These are phyloP conservation scores for Magallana angulata DNA, from an alignment of 1,140 invertebrate genomes.

Conservation along the genomic window DNA sequence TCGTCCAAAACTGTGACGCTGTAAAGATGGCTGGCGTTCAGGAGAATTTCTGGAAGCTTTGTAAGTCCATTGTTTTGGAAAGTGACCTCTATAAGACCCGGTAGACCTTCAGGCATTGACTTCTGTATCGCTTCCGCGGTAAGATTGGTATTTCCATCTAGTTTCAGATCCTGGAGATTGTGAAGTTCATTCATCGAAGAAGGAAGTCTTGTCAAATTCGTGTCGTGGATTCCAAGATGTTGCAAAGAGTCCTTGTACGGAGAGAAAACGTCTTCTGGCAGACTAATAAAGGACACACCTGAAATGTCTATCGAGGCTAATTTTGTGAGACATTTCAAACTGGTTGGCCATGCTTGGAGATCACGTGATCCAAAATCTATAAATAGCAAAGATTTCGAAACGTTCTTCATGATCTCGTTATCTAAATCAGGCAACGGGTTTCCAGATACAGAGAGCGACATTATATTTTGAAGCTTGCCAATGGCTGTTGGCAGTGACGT, in stretches of 20 bases:
- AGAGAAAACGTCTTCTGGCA: slow-evolving; percentile 37
- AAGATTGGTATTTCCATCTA: slow-evolving; percentile 31
- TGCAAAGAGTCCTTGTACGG: slow-evolving; percentile 22
- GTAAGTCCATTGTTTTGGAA: slow-evolving; percentile 29
- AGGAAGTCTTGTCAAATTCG: not conserved
- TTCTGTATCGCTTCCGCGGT: not conserved
- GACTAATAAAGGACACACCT: not conserved
- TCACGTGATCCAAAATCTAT: slow-evolving; percentile 39
- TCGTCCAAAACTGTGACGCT: not conserved
- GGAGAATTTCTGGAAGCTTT: not conserved
- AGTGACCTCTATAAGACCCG: not conserved
- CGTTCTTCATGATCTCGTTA: not conserved
- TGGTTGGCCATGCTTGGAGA: slow-evolving; percentile 23
- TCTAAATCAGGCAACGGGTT: slow-evolving; percentile 42
- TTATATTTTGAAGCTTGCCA: not conserved
- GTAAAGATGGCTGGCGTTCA: slow-evolving; percentile 4
- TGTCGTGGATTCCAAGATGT: not conserved
- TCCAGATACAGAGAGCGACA: not conserved
- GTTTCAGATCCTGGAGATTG: slow-evolving; percentile 6
- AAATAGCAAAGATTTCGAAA: slow-evolving; percentile 39
- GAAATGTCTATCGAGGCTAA: slow-evolving; percentile 28
- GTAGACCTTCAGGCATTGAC: not conserved
- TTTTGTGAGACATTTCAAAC: not conserved
- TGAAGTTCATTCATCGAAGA: not conserved
- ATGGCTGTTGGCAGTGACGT: slow-evolving; percentile 8